These are phyloP conservation scores for Agonopterix alstromeriana DNA, from an alignment of 2,888 invertebrate genomes.

Conservation along the genomic window DNA sequence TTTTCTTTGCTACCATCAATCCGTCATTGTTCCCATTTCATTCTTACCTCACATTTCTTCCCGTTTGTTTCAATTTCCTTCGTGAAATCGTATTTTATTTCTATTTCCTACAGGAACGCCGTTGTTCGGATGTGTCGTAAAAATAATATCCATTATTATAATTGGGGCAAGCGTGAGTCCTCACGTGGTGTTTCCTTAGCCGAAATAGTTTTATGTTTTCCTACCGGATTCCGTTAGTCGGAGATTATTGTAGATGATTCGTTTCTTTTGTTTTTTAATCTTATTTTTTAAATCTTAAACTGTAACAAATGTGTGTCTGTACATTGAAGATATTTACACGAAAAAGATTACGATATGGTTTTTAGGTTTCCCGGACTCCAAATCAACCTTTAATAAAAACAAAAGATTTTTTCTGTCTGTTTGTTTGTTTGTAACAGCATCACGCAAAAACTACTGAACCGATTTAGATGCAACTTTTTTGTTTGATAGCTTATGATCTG, in stretches of 20 bases:
- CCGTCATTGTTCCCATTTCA: constrained; percentile 13
- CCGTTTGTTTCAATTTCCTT: constrained; percentile 20
- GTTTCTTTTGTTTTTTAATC: background rate
- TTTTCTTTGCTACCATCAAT: background rate
- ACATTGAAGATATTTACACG: no score
- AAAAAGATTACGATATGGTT: no score
- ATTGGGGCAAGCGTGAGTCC: constrained; percentile 36
- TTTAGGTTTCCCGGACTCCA: no score
- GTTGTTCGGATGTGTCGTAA: constrained; percentile 47
- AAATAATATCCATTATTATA: constrained; percentile 67
- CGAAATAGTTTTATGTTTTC: constrained; percentile 41
- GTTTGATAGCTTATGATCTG: no score
- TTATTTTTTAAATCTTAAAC: no score
- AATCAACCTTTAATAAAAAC: no score
- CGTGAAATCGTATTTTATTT: constrained; percentile 3
- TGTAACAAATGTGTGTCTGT: no score
- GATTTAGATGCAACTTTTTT: no score
- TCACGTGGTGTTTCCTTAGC: constrained; percentile 34
- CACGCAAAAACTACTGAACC: no score
- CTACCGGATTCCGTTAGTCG: constrained; percentile 5
- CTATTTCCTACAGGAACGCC: constrained; percentile 27
- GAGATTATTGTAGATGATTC: no score
- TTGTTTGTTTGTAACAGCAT: no score
- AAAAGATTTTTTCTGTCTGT: no score
- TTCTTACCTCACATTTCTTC: constrained; percentile 16